These are phyloP conservation scores for Neopipo cinnamomea DNA, from an alignment of 2,113 vertebrate genomes.

Conservation along the genomic window DNA sequence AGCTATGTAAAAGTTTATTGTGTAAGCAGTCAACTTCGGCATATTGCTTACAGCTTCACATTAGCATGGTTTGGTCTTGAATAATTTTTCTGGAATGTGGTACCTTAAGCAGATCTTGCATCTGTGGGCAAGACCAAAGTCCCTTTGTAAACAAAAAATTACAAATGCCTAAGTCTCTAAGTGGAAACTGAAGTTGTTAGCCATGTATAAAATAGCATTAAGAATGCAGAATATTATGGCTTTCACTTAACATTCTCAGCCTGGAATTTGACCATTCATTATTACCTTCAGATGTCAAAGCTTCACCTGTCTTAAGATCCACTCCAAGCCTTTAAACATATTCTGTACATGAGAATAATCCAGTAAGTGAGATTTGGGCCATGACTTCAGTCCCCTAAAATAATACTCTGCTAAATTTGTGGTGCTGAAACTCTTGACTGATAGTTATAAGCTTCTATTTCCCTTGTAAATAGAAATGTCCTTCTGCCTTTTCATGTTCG, in stretches of 20 bases:
- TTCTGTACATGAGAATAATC: neutral
- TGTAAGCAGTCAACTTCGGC: neutral
- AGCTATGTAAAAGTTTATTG: neutral
- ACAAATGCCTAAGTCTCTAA: neutral
- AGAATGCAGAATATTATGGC: neutral
- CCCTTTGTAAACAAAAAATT: neutral
- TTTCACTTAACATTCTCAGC: neutral
- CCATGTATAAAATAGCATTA: neutral
- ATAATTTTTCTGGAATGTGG: neutral
- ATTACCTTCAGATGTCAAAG: neutral
- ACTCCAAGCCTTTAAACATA: neutral
- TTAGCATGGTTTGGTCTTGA: neutral
- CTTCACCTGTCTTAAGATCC: neutral
- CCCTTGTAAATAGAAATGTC: neutral
- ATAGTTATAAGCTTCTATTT: neutral
- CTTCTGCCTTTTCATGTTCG: neutral
- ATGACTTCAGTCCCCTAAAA: neutral
- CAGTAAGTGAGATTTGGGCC: neutral
- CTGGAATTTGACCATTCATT: neutral
- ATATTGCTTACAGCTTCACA: neutral
- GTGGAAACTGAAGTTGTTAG: neutral
- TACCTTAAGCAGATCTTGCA: neutral
- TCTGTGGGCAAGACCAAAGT: neutral
- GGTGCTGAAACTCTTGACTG: conserved; percentile 44
- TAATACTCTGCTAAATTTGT: neutral